A percentile compares a stretch with the other conserved stretches of the same genome.
Conservation (phyloP, 2,113 vertebrate species). For the Sardina pilchardus region DNA sequence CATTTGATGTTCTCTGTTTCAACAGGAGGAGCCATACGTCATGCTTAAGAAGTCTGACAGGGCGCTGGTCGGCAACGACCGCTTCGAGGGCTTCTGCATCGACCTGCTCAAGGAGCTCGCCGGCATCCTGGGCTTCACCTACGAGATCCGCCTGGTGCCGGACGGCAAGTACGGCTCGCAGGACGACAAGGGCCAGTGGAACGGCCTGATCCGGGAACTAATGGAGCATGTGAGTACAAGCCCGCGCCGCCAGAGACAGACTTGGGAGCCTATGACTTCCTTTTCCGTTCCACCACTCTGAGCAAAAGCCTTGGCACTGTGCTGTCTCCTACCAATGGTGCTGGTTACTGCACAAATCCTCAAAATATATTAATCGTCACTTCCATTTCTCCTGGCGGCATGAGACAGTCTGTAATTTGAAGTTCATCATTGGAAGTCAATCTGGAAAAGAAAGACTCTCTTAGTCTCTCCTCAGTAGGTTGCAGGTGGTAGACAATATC, state of each 20-base stretch:
- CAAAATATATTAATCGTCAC: neutral
- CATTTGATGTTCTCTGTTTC: slow-evolving; percentile 63
- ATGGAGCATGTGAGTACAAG: slow-evolving; percentile 92
- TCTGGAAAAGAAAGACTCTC: neutral
- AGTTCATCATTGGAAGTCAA: no score
- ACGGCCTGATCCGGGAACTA: slow-evolving; percentile 95
- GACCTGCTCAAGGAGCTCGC: slow-evolving; percentile 95
- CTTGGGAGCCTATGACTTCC: neutral
- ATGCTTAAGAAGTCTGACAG: slow-evolving; percentile 98
- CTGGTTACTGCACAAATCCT: neutral
- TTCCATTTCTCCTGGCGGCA: neutral
- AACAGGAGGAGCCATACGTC: slow-evolving; percentile 95
- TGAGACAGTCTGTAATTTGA: neutral
- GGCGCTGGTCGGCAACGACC: slow-evolving; percentile 90
- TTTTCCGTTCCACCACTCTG: neutral
- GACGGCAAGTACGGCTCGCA: slow-evolving; percentile 93
- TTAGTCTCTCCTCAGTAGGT: neutral
- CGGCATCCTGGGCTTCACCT: slow-evolving; percentile 89
- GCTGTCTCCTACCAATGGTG: no score
- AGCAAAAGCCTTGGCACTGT: neutral
- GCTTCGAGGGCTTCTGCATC: slow-evolving; percentile 97
- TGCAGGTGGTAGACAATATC: neutral
- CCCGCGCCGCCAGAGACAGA: neutral
- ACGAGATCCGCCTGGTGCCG: slow-evolving; percentile 92
- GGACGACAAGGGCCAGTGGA: slow-evolving; percentile 99